These are phyloP conservation scores for Desmodus rotundus DNA, from an alignment of 2,113 vertebrate species.

Conservation along the genomic window DNA sequence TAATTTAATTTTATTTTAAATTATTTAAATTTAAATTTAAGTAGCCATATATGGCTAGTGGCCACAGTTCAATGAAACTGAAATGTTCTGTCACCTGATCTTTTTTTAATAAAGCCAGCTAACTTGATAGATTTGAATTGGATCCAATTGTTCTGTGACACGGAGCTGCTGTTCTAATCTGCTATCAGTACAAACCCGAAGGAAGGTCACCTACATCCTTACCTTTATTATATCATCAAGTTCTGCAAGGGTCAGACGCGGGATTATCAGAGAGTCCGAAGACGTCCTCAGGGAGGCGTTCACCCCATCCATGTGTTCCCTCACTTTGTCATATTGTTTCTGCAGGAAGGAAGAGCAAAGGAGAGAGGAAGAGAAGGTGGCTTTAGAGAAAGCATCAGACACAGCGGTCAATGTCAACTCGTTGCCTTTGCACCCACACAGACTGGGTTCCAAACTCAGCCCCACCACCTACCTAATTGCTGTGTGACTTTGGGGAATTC, in stretches of 20 bases:
- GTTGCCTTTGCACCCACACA: neutral
- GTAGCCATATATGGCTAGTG: neutral
- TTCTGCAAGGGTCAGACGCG: slow-evolving; percentile 76
- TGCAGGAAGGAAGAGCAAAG: slow-evolving; percentile 56
- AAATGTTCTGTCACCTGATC: neutral
- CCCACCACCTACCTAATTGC: neutral
- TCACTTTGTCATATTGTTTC: slow-evolving; percentile 81
- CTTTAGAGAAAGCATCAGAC: neutral
- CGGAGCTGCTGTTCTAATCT: neutral
- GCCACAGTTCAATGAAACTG: neutral
- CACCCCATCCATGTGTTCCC: slow-evolving; percentile 77
- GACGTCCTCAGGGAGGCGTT: slow-evolving; percentile 80
- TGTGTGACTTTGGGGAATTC: neutral
- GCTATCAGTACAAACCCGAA: neutral
- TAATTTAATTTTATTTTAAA: neutral
- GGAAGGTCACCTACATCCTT: slow-evolving; percentile 13
- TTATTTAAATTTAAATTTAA: slow-evolving; percentile 6
- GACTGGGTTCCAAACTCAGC: neutral
- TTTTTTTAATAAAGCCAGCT: neutral
- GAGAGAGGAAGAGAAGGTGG: neutral
- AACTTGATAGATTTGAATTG: neutral
- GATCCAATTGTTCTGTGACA: neutral
- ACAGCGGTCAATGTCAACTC: neutral
- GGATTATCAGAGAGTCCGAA: slow-evolving; percentile 67
- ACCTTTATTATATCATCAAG: slow-evolving; percentile 88